Evolutionary conservation across 1,140 invertebrate species (phyloP).

Genomic region (Cydia splendana): DNA sequence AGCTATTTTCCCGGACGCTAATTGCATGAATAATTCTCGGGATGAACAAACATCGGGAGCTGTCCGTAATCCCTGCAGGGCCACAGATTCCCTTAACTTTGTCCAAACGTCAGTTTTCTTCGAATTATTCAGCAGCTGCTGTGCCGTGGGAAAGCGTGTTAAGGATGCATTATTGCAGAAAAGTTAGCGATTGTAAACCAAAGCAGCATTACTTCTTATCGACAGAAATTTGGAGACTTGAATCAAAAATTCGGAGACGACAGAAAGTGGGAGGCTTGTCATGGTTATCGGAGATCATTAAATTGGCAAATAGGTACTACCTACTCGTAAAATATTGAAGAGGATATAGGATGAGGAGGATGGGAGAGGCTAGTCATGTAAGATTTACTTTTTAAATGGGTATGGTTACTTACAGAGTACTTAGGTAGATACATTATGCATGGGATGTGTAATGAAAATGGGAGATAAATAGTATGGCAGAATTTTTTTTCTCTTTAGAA

Average conservation of each 20-base stretch:
- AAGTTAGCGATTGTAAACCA: neutral
- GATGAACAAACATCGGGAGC: conserved; percentile 24
- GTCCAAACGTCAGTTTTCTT: conserved; percentile 26
- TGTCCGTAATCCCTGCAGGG: conserved; percentile 26
- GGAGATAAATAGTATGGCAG: no score
- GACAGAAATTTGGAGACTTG: neutral
- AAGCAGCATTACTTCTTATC: neutral
- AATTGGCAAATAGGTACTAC: no score
- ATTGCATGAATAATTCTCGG: conserved; percentile 31
- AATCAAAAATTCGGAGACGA: neutral
- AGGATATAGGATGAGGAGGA: no score
- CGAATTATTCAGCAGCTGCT: conserved; percentile 22
- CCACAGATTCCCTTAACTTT: conserved; percentile 29
- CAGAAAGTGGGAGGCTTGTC: no score
- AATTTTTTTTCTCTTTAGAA: no score
- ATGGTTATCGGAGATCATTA: no score
- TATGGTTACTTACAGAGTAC: no score
- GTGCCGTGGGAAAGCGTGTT: neutral
- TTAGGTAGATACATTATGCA: no score
- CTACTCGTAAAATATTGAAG: no score
- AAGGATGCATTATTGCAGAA: neutral
- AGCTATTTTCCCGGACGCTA: conserved; percentile 17
- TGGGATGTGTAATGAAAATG: no score
- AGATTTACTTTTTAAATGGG: no score
- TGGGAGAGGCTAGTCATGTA: no score